phyloP scores from a whole-genome alignment of 2,888 invertebrate species.

The Leptogaster cylindrica region DNA sequence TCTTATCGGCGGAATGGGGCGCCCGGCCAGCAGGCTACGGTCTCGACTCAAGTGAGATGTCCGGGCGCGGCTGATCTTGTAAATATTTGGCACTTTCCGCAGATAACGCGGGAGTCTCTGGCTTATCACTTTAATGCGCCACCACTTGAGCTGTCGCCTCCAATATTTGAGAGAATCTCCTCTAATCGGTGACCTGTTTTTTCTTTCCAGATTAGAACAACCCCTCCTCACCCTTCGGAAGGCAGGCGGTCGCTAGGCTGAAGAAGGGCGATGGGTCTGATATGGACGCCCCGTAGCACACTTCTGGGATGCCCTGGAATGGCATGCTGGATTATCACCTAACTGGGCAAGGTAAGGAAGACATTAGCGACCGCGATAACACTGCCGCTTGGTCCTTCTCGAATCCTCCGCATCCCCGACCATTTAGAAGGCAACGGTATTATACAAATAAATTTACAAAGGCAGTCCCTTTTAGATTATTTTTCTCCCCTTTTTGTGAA shows the following conservation, averaged over 20 bases:
- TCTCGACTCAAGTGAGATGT: too few relatives aligned
- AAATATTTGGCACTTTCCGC: slow-evolving; percentile 27
- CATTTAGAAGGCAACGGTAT: background rate
- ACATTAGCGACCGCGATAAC: slow-evolving; percentile 26
- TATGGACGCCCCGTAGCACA: slow-evolving; percentile 32
- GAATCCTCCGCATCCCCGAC: too few relatives aligned
- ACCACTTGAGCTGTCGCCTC: slow-evolving; percentile 20
- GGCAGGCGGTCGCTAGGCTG: background rate
- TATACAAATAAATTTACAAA: background rate
- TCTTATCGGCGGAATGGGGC: too few relatives aligned
- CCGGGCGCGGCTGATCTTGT: slow-evolving; percentile 10
- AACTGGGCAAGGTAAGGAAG: slow-evolving; percentile 24
- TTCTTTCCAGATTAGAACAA: slow-evolving; percentile 25
- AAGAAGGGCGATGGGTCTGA: slow-evolving; percentile 19
- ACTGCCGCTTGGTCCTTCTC: too few relatives aligned
- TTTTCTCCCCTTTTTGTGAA: background rate
- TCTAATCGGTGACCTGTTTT: slow-evolving; percentile 17
- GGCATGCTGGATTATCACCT: slow-evolving; percentile 28
- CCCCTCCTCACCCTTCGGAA: background rate
- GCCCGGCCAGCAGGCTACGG: too few relatives aligned
- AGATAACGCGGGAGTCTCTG: background rate
- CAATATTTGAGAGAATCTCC: background rate
- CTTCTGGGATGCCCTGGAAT: slow-evolving; percentile 17
- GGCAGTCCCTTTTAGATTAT: background rate
- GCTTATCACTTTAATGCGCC: slow-evolving; percentile 22